These are phyloP conservation scores for Gallinago paraguaiae DNA, from an alignment of 2,113 vertebrate species.

Conservation along the genomic window DNA sequence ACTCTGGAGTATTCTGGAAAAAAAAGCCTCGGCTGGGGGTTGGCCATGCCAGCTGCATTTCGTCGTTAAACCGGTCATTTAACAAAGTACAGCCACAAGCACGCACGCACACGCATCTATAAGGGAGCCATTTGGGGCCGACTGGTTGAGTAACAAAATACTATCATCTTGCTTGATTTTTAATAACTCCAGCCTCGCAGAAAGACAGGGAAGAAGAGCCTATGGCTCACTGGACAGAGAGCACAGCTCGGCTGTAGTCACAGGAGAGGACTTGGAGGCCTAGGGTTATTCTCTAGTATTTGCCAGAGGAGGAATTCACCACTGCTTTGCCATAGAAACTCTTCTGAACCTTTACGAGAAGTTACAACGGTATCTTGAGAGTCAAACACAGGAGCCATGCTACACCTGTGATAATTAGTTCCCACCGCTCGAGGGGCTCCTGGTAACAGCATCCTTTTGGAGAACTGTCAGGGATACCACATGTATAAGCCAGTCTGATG, in stretches of 20 bases:
- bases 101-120: slow-evolving; percentile 16
- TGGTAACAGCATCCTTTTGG: slow-evolving; percentile 31
- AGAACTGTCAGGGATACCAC: slow-evolving; percentile 62
- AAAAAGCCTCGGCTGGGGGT: slow-evolving; percentile 22
- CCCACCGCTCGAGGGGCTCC: slow-evolving; percentile 13
- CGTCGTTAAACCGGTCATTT: background rate
- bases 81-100: slow-evolving; percentile 51
- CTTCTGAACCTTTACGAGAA: background rate
- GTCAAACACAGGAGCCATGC: slow-evolving; percentile 64
- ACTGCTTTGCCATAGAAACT: slow-evolving; percentile 16
- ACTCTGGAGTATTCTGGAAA: background rate
- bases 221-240: background rate
- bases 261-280: slow-evolving; percentile 23
- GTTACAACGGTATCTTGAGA: background rate
- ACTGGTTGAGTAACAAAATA: background rate
- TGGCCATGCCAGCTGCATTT: slow-evolving; percentile 35
- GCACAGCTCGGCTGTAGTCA: background rate
- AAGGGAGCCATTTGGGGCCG: slow-evolving; percentile 38
- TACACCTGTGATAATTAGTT: slow-evolving; percentile 48
- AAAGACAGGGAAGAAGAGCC: background rate
- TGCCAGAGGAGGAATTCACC: slow-evolving; percentile 8
- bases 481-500: slow-evolving; percentile 65
- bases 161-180: background rate
- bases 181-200: background rate
- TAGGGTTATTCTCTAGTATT: background rate